These are phyloP conservation scores for Amaurobius ferox DNA, from an alignment of 2,888 invertebrate species.

Conservation along the genomic window DNA sequence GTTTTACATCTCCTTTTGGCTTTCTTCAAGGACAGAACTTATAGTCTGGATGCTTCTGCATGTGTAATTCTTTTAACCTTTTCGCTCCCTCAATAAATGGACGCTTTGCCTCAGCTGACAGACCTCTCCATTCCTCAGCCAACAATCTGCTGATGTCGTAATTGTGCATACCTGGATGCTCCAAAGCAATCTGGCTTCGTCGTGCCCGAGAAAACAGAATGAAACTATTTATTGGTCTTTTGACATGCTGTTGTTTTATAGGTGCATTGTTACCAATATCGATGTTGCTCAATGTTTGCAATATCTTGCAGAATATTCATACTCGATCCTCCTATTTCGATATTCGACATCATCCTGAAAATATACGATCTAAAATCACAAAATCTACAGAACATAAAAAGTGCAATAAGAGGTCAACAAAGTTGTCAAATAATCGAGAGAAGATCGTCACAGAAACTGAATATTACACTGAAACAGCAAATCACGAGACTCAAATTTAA, in stretches of 20 bases:
- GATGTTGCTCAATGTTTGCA: neutral
- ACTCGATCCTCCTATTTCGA: no score
- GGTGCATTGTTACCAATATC: neutral
- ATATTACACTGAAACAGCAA: no score
- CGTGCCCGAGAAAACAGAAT: constrained; percentile 80
- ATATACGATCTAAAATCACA: no score
- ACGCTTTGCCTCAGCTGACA: constrained; percentile 78
- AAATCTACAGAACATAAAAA: no score
- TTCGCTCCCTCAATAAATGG: constrained; percentile 80
- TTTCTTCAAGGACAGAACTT: constrained; percentile 77
- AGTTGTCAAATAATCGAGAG: no score
- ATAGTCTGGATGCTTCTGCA: constrained; percentile 79
- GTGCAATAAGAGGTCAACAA: no score
- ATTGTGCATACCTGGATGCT: constrained; percentile 80
- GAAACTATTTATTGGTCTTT: constrained; percentile 80
- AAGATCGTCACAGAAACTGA: no score
- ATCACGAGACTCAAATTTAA: no score
- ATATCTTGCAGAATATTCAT: neutral
- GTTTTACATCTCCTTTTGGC: constrained; percentile 48
- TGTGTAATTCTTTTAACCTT: constrained; percentile 78
- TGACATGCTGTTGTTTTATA: constrained; percentile 75
- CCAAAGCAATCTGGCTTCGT: constrained; percentile 79
- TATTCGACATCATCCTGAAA: constrained; percentile 31
- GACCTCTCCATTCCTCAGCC: constrained; percentile 79
- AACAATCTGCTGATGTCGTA: constrained; percentile 79